phyloP scores from a whole-genome alignment of 2,888 invertebrate genomes.

The Labia minor region DNA sequence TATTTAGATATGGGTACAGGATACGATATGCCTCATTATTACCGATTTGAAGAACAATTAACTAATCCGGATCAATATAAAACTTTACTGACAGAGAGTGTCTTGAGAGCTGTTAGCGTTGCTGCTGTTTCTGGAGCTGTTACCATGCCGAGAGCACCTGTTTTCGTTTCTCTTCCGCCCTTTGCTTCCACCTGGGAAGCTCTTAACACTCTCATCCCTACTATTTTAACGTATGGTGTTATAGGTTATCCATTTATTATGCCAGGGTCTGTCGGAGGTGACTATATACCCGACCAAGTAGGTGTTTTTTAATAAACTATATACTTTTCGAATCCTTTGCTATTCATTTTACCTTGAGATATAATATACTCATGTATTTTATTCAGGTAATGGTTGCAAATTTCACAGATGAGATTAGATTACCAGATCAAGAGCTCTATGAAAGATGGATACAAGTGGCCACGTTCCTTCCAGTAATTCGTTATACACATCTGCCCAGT shows the following conservation, averaged over 20 bases:
- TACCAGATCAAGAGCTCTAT: slow-evolving; percentile 73
- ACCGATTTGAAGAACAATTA: slow-evolving; percentile 53
- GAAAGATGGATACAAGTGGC: slow-evolving; percentile 84
- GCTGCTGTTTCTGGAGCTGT: slow-evolving; percentile 72
- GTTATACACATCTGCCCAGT: slow-evolving; percentile 81
- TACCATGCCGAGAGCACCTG: slow-evolving; percentile 67
- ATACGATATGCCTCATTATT: slow-evolving; percentile 77
- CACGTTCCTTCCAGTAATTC: slow-evolving; percentile 82
- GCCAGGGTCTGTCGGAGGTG: slow-evolving; percentile 90
- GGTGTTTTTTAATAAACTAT: too few species aligned
- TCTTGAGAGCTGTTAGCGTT: slow-evolving; percentile 50
- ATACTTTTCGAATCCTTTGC: slow-evolving; percentile 30
- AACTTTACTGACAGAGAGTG: slow-evolving; percentile 52
- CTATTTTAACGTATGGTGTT: slow-evolving; percentile 75
- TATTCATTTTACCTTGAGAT: slow-evolving; percentile 42
- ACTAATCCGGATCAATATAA: slow-evolving; percentile 76
- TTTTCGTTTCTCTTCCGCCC: slow-evolving; percentile 75
- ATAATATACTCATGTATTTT: slow-evolving; percentile 14
- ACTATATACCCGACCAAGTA: slow-evolving; percentile 48
- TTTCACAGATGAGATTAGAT: slow-evolving; percentile 34
- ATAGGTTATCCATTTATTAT: slow-evolving; percentile 87
- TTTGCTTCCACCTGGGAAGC: slow-evolving; percentile 84
- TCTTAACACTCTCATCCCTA: slow-evolving; percentile 69
- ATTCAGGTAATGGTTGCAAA: slow-evolving; percentile 22
- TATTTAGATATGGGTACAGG: slow-evolving; percentile 73